Base-by-base conservation (phyloP, 2,113 vertebrate genomes). In the Ginglymostoma cirratum region DNA sequence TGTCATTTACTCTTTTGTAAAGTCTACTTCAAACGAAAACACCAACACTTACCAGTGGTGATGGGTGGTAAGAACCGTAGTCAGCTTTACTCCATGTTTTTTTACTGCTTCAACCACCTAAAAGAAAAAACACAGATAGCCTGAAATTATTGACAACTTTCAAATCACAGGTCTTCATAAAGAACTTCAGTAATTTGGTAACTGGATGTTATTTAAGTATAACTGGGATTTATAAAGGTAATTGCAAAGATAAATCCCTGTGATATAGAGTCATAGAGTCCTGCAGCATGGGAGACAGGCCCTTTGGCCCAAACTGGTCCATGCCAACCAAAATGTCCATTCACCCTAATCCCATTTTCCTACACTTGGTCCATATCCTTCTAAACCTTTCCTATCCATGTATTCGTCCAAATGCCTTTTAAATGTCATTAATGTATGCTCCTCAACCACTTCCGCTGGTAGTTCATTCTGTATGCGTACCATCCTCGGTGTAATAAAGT, bases 31-130 rank as follows among this genome's bases (percentile, higher is more conserved):
- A 6, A 38, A 23, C 23, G 34, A 80, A 83, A 17, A 14, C n/a
- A 0, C 55, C 24, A 7, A 23, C 23, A 93, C 97, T 96, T 96
- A 99, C 99, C 99, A 99, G 97, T 99, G 99, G 97, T 99, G 99
- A 96, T 99, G 99, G 0, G 99, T 99, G 61, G 99, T 99, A 96
- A 99, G 97, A 95, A 99, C 97, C 0, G 98, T 98, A 76, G 98
- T 99, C 96, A 99, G 98, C 97, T 97, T 99, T 96, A 99, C 98
- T 0, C 98, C 98, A 0, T 98, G 98, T 97, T 99, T 99, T 95
- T 97, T 98, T 96, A 98, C 98, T 0, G 98, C 98, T 52, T 99
- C 99, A 96, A 99, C 89, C 95, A 99, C 99, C 99, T 99, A 97
- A n/a, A 96, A 67, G 7, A 96, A 72, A 69, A 95, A 87, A 30